Base-by-base conservation (phyloP, 2,113 vertebrate species). In the Deroptyus accipitrinus region DNA sequence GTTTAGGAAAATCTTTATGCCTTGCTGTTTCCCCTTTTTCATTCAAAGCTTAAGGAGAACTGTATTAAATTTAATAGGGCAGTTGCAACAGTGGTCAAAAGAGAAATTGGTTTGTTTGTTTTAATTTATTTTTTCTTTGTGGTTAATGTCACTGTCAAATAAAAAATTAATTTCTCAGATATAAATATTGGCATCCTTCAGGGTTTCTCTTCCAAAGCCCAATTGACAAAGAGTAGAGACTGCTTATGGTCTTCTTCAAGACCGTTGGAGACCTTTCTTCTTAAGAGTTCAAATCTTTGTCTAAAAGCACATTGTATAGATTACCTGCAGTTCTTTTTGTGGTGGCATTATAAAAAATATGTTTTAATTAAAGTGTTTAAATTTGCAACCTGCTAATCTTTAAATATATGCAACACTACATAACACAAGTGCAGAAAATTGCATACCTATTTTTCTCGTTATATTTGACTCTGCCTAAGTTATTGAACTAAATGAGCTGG, bases 151-250 rank as follows among this genome's bases (percentile, higher is more conserved):
- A 48, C 83, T 91, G 37, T 86, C 39, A 83, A 85, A 76, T 88
- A 72, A 91, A 87, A 94, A 93, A 13, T 39, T 9, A 90, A 73
- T 91, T 91, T 93, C 63, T 92, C 51, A 79, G 55, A 80, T 57
- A 79, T 52, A 80, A 91, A 91, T 77, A 90, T 85, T 63, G 78
- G 28, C 72, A 83, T 82, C 44, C 27, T 77, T 94, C 72, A 88
- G 22, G 33, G 33, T 92, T 17, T 73, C 41, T 94, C 37, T 75
- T 88, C 28, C 54, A 69, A 76, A 91, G 22, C 41, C 48, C 49
- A 49, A 7, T 69, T 70, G 66, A 70, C 57, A 80, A 86, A 70
- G 6, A 86, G 46, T n/a, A 52, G 39, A 82, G 22, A 64, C 27
- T 76, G 42, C 72, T 64, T 55, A 7, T 12, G 61, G 57, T 13